Base-by-base conservation (phyloP, 2,888 invertebrate genomes). In the Tigriopus californicus region DNA sequence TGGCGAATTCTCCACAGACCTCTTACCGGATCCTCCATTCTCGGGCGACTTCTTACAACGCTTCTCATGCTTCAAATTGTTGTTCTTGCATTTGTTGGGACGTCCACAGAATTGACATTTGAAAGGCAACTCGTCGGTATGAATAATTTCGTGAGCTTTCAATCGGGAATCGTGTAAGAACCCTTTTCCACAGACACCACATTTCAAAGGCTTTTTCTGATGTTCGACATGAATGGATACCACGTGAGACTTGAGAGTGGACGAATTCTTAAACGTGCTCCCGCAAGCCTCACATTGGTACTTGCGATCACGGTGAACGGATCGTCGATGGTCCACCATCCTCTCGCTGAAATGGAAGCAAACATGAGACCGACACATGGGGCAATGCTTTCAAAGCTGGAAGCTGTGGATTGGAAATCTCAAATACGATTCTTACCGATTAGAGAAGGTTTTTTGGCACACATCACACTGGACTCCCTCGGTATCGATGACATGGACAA, bases 51-150 rank as follows among this genome's bases (percentile, higher is more conserved):
- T 33, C 8, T 33, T 33, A 33, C 33, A 33, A 5, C 33, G 33
- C 33, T 33, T 33, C 8, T 33, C 33, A 33, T 33, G 33, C 33
- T 33, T 33, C 8, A 33, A 8, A 8, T 33, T 33, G 33, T 33
- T 89, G 71, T 85, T 86, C 70, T 88, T 88, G 61, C 87, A 76
- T 62, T 86, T 85, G 71, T 89, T 89, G 72, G 85, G 83, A 62
- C 85, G 83, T 47, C 89, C 89, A 72, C 89, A 89, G 70, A 85
- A 82, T 71, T 89, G 88, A 71, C 89, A 89, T 1, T 87, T 87
- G 72, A 82, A 89, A 1, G 86, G 88, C 57, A 83, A 78, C 48
- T 85, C 80, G 61, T 85, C 82, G 64, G 82, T 81, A 74, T 89
- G 87, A 41, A 87, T 79, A 72, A 87, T 84, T 79, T 86, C 82